Base-by-base conservation (phyloP, 2,113 vertebrate species). In the Pelecanus crispus region DNA sequence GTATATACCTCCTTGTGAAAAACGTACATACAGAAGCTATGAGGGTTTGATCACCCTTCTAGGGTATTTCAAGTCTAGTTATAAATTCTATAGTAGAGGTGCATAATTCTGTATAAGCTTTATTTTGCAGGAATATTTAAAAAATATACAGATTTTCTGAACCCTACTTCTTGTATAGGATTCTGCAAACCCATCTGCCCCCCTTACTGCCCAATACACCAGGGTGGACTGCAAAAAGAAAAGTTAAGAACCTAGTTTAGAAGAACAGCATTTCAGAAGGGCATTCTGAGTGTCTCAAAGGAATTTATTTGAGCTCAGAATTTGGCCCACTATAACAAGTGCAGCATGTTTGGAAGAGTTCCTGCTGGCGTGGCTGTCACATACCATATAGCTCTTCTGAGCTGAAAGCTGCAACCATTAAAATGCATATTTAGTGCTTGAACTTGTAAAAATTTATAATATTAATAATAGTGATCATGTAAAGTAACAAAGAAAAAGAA, bases 151-250 rank as follows among this genome's bases (percentile, higher is more conserved):
- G 24, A 44, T 70, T 68, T 81, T 52, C 31, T 15, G 19, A 91
- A 32, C 6, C 13, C 2, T 45, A 26, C 3, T 38, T 36, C 11
- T 68, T 14, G 28, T 3, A 20, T 0, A 42, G 44, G 7, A 82
- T 61, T 68, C 53, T 88, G 16, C 18, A 88, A 86, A 61, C 1
- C 1, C 18, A 25, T 21, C 28, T 68, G 18, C 11, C 2, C 17
- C 10, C 4, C 6, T 71, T 26, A 40, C 15, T 86, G 6, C 17
- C 25, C 50, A 61, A 2, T 47, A 44, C 0, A 36, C 11, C 17
- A 68, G 8, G 4, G 15, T n/a, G 32, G 29, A 24, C 28, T 44
- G 44, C 3, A 61, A 61, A 66, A 72, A 50, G 9, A 61, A 66
- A 58, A 31, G 3, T 4, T 28, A 53, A 63, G 42, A 89, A 42